These are phyloP conservation scores for Gonatopus flavifemur DNA, from an alignment of 1,140 invertebrate genomes.

Conservation along the genomic window DNA sequence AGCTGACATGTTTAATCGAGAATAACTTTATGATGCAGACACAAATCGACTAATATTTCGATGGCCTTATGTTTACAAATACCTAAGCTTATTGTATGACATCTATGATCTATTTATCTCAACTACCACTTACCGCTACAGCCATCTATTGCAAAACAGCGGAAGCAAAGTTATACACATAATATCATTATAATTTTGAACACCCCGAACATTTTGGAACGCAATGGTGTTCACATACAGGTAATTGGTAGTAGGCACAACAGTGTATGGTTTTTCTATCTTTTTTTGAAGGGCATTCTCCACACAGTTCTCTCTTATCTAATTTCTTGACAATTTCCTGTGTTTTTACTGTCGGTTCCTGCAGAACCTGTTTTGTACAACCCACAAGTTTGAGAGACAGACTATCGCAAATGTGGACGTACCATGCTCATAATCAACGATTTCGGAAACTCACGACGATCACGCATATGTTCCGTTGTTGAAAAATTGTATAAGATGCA, in stretches of 20 bases:
- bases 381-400: neutral
- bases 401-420: neutral
- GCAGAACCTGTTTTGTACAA: neutral
- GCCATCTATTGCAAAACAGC: too few species aligned
- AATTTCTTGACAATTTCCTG: neutral
- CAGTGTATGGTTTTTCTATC: neutral
- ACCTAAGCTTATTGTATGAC: too few species aligned
- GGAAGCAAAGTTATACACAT: too few species aligned
- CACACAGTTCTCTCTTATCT: neutral
- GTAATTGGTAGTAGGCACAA: neutral
- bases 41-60: too few species aligned
- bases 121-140: too few species aligned
- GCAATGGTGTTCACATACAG: neutral
- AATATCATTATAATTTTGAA: too few species aligned
- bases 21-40: too few species aligned
- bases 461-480: constrained; percentile 8
- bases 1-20: too few species aligned
- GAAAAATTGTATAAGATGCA: constrained; percentile 25
- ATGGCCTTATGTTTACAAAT: too few species aligned
- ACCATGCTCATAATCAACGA: neutral
- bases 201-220: too few species aligned
- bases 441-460: constrained; percentile 15
- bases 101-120: too few species aligned
- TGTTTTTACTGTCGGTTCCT: neutral
- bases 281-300: neutral